Evolutionary conservation across 2,888 invertebrate genomes (phyloP).

Genomic region (Syritta pipiens): DNA sequence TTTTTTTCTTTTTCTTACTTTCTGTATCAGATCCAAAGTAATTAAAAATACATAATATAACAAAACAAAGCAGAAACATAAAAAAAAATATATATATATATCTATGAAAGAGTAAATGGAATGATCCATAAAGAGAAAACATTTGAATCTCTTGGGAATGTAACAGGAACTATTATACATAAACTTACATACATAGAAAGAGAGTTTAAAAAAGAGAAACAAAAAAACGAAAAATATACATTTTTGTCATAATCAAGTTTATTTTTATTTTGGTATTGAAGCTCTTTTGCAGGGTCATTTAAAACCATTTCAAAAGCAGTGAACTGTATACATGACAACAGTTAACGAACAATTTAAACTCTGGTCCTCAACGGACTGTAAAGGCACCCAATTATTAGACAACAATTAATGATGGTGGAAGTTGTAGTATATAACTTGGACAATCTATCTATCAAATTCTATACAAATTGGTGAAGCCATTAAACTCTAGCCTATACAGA

Average conservation of each 20-base stretch:
- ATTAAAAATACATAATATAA: conserved; percentile 42
- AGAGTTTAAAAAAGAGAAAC: conserved; percentile 33
- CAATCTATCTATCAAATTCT: too few species aligned
- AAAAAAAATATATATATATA: conserved; percentile 13
- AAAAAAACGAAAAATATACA: conserved; percentile 59
- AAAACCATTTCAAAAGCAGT: too few species aligned
- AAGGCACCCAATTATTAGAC: too few species aligned
- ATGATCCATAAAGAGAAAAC: conserved; percentile 5
- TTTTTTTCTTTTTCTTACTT: conserved; percentile 18
- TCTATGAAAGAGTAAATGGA: conserved; percentile 17
- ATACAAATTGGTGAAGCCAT: too few species aligned
- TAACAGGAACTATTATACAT: conserved; percentile 52
- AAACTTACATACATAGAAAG: conserved; percentile 39
- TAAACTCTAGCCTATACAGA: too few species aligned
- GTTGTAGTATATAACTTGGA: too few species aligned
- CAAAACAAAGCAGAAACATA: too few species aligned
- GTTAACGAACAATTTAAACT: too few species aligned
- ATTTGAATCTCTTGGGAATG: conserved; percentile 33
- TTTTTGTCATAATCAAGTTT: conserved; percentile 56
- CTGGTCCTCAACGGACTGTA: too few species aligned
- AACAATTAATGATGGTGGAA: too few species aligned
- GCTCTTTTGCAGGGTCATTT: too few species aligned
- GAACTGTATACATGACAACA: too few species aligned
- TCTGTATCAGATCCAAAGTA: conserved; percentile 32
- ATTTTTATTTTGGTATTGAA: background rate